phyloP scores from a whole-genome alignment of 2,113 vertebrate species.

The Microtus pennsylvanicus region DNA sequence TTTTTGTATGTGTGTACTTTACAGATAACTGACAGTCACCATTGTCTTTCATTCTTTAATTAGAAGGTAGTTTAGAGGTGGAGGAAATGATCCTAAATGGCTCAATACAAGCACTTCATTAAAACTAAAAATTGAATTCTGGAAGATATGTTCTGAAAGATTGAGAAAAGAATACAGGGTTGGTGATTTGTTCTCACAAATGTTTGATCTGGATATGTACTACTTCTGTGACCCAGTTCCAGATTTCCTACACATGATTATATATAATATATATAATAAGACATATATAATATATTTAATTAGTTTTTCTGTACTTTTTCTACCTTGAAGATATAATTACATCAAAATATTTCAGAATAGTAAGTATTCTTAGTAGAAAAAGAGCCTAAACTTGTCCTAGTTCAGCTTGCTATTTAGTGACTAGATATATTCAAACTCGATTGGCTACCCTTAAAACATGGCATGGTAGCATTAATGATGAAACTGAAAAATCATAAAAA shows the following conservation, averaged over 20 bases:
- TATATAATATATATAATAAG: neutral
- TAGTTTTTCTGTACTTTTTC: slow-evolving; percentile 6
- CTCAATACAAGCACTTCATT: neutral
- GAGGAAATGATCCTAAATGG: neutral
- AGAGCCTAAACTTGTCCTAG: neutral
- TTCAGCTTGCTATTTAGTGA: slow-evolving; percentile 23
- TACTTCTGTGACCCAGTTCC: neutral
- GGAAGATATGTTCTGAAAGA: neutral
- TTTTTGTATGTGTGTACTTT: neutral
- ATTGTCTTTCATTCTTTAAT: neutral
- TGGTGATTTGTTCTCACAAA: neutral
- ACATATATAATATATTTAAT: too few species aligned
- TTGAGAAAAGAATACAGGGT: neutral
- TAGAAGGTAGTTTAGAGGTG: neutral
- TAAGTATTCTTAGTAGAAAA: neutral
- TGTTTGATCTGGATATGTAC: neutral
- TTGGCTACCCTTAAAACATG: slow-evolving; percentile 20
- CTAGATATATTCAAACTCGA: slow-evolving; percentile 43
- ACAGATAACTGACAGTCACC: neutral
- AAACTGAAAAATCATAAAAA: slow-evolving; percentile 47
- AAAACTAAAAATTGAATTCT: slow-evolving; percentile 23
- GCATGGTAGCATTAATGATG: slow-evolving; percentile 34
- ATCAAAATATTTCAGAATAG: slow-evolving; percentile 10
- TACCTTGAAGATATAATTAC: slow-evolving; percentile 26
- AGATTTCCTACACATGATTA: neutral